phyloP scores from a whole-genome alignment of 30 jellyfish, hydroid and myxozoan species.

The Nemopilema nomurai region DNA sequence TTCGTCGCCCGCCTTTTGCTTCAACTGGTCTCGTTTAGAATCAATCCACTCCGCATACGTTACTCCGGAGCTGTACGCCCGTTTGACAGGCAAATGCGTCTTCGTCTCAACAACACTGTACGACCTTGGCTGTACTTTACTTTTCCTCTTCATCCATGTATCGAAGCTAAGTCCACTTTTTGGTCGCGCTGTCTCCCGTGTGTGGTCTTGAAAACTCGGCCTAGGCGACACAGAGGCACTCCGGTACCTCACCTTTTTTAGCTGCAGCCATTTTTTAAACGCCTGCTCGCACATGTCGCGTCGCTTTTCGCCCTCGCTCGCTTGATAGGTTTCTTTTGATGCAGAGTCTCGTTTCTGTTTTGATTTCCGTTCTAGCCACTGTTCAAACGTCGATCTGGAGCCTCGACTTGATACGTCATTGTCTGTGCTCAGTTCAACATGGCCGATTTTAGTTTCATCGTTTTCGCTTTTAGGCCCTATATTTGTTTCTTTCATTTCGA shows the following conservation, averaged over 20 bases:
- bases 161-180: slow-evolving; percentile 54
- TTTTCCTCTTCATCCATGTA: slow-evolving; percentile 39
- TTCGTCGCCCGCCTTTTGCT: neutral
- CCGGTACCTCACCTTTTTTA: slow-evolving; percentile 24
- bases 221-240: slow-evolving; percentile 42
- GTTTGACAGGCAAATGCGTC: neutral
- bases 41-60: slow-evolving; percentile 50
- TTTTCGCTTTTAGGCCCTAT: neutral
- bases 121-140: slow-evolving; percentile 43
- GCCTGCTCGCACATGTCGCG: slow-evolving; percentile 38
- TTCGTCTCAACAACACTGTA: slow-evolving; percentile 18
- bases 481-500: neutral
- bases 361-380: slow-evolving; percentile 61
- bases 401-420: neutral
- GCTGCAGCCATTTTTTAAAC: slow-evolving; percentile 44
- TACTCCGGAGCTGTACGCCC: slow-evolving; percentile 54
- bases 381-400: slow-evolving; percentile 47
- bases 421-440: neutral
- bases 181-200: slow-evolving; percentile 16
- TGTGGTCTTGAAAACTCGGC: neutral
- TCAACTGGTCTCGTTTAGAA: slow-evolving; percentile 22
- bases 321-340: neutral
- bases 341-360: slow-evolving; percentile 24
- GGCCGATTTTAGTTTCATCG: neutral
- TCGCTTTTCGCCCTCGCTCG: slow-evolving; percentile 7